Conservation (phyloP, 2,113 vertebrate genomes). For the Chaetura pelagica region DNA sequence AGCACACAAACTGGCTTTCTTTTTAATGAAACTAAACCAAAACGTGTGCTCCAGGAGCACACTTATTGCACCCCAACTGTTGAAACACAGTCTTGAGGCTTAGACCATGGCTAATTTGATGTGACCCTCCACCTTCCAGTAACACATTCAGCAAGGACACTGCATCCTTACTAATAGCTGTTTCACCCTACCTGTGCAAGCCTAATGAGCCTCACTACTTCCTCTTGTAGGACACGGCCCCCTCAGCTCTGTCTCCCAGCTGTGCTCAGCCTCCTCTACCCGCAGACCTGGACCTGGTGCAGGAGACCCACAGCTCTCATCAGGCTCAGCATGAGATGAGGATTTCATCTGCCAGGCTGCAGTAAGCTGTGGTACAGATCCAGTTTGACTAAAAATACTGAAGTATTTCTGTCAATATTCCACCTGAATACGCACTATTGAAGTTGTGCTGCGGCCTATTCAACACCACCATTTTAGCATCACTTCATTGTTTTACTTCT, state of each 20-base stretch:
- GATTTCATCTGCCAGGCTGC: background rate
- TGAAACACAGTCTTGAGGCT: background rate
- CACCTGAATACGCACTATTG: background rate
- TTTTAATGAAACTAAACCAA: background rate
- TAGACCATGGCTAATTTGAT: background rate
- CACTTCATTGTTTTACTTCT: background rate
- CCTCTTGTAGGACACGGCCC: rapidly evolving
- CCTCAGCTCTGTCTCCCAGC: background rate
- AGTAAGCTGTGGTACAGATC: rapidly evolving
- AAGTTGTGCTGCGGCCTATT: background rate
- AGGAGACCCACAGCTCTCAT: background rate
- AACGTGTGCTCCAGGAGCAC: background rate
- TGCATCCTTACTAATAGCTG: background rate
- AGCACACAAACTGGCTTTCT: background rate
- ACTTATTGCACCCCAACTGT: background rate
- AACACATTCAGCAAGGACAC: background rate
- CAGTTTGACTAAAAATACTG: background rate
- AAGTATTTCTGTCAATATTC: background rate
- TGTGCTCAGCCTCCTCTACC: rapidly evolving
- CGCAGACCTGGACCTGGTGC: background rate
- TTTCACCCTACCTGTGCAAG: background rate
- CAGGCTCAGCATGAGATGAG: background rate
- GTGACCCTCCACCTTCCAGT: background rate
- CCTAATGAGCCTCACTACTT: background rate
- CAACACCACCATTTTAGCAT: background rate